Conservation (phyloP, 2,113 vertebrate genomes). For the Chloropsis cyanopogon region DNA sequence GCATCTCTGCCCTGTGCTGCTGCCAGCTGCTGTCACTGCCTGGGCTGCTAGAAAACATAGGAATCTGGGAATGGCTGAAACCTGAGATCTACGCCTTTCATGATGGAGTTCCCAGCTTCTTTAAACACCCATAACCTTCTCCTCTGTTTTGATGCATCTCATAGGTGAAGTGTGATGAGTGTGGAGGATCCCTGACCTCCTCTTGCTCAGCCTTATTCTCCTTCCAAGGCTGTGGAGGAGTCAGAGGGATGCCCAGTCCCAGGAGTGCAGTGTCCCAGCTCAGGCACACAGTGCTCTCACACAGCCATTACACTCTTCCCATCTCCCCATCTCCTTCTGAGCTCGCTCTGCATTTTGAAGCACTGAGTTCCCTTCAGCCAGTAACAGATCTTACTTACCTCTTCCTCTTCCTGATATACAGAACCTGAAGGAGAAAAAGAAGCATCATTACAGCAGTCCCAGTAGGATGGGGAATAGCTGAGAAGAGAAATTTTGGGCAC, state of each 20-base stretch:
- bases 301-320: not conserved
- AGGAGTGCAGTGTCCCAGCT: not conserved
- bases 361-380: not conserved
- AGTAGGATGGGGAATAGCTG: not conserved
- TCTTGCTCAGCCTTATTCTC: not conserved
- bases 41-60: not conserved
- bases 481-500: not conserved
- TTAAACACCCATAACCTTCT: not conserved
- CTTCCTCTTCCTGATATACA: constrained; percentile 95
- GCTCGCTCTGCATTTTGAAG: not conserved
- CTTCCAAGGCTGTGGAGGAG: not conserved
- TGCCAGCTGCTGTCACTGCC: not conserved
- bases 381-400: constrained; percentile 76
- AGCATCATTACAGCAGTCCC: not conserved
- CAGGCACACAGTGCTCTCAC: not conserved
- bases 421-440: constrained; percentile 79
- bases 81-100: not conserved
- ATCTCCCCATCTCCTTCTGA: not conserved
- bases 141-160: not conserved
- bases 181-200: not conserved
- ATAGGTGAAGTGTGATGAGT: not conserved
- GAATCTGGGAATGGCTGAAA: not conserved
- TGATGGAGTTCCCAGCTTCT: not conserved
- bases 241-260: not conserved
- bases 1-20: not conserved